Conservation (phyloP, 2,797 vertebrate species). For the Phyllotis vaccarum region DNA sequence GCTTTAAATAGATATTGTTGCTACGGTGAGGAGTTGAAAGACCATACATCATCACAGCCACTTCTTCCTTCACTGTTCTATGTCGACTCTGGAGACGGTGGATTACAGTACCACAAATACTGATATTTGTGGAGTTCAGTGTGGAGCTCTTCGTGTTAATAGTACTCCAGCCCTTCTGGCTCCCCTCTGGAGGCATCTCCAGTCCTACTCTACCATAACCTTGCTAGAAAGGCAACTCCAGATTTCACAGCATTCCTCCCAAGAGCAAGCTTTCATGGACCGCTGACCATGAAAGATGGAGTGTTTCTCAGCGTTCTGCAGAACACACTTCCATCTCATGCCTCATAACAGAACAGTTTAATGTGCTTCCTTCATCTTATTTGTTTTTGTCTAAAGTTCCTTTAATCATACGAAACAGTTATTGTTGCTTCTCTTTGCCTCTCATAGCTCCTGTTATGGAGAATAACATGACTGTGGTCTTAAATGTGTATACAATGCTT, state of each 20-base stretch:
- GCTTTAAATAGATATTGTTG: constrained; percentile 12
- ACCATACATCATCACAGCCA: background rate
- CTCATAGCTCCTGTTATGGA: background rate
- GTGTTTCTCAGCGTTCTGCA: background rate
- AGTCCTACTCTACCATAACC: background rate
- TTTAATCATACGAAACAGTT: background rate
- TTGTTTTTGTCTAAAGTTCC: background rate
- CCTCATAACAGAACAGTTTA: background rate
- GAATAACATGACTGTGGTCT: background rate
- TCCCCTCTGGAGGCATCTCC: constrained; percentile 16
- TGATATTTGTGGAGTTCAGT: constrained; percentile 17
- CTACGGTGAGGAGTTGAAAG: background rate
- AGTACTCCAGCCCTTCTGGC: background rate
- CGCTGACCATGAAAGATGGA: background rate
- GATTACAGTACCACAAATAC: constrained; percentile 10
- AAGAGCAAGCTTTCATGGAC: background rate
- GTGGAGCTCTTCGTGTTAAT: background rate
- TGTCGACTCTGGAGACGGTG: background rate
- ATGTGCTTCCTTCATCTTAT: background rate
- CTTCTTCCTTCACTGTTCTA: background rate
- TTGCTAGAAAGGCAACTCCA: background rate
- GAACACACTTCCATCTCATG: background rate
- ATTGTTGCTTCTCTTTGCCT: background rate
- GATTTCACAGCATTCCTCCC: background rate
- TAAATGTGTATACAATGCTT: constrained; percentile 33